Evolutionary conservation across 2,113 vertebrate genomes (phyloP).

Genomic region (Lagopus muta): DNA sequence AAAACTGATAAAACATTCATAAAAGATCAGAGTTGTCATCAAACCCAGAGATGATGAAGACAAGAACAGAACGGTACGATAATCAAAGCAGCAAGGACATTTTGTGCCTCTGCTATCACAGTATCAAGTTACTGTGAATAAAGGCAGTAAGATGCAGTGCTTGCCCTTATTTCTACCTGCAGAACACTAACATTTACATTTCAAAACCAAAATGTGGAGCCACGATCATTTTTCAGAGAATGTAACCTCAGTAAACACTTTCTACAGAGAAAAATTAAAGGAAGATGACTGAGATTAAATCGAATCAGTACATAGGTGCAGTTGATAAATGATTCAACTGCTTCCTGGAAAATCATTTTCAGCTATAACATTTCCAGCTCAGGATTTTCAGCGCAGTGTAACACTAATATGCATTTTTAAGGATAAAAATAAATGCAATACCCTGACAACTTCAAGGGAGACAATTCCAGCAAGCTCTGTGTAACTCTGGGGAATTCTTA

Average conservation of each 20-base stretch:
- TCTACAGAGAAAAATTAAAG: not conserved
- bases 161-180: slow-evolving; percentile 11
- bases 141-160: not conserved
- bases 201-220: not conserved
- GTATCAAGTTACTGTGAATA: not conserved
- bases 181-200: slow-evolving; percentile 35
- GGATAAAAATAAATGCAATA: not conserved
- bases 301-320: not conserved
- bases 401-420: not conserved
- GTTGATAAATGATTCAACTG: not conserved
- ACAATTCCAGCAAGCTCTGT: not conserved
- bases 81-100: not conserved
- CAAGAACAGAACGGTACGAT: not conserved
- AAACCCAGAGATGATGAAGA: not conserved
- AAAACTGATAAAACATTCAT: not conserved
- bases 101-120: not conserved
- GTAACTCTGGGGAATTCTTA: not conserved
- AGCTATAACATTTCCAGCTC: not conserved
- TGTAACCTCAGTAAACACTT: not conserved
- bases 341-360: not conserved
- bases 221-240: slow-evolving; percentile 6
- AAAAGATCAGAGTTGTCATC: not conserved
- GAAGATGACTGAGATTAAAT: slow-evolving; percentile 1
- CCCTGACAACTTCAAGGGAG: not conserved
- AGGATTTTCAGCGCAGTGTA: slow-evolving; percentile 7